A percentile compares a stretch with the other conserved stretches of the same genome.
phyloP scores from a whole-genome alignment of 2,113 vertebrate species.

The Thomomys bottae region DNA sequence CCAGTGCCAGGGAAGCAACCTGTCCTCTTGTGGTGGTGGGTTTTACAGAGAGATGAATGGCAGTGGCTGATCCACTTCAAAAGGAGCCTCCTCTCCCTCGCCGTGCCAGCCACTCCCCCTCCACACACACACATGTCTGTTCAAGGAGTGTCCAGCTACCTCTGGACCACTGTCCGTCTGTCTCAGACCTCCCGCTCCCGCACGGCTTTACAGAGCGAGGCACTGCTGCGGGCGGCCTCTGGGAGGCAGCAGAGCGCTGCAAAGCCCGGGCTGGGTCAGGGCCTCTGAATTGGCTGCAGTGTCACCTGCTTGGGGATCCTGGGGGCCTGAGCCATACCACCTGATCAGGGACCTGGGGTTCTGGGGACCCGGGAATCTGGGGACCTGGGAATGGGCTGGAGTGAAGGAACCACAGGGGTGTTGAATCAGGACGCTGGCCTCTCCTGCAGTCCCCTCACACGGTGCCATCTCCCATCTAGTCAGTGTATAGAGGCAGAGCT shows the following conservation, averaged over 20 bases:
- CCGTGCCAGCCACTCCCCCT: too few relatives aligned
- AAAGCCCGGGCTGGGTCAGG: neutral
- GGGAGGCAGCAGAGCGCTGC: slow-evolving; percentile 58
- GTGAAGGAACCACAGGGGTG: neutral
- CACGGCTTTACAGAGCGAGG: neutral
- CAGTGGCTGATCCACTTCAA: neutral
- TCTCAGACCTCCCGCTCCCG: neutral
- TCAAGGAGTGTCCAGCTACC: too few relatives aligned
- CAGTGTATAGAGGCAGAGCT: neutral
- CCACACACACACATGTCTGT: too few relatives aligned
- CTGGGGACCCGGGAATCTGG: too few relatives aligned
- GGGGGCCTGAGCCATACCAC: accelerated
- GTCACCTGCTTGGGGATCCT: too few relatives aligned
- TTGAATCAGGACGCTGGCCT: too few relatives aligned
- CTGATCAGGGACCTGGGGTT: neutral
- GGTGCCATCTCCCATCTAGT: neutral
- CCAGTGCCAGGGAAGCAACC: neutral
- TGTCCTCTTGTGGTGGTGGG: neutral
- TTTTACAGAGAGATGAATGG: neutral
- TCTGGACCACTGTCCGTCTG: too few relatives aligned
- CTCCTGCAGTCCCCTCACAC: neutral
- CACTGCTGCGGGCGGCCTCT: neutral
- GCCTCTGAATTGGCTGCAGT: too few relatives aligned
- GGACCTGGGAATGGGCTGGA: too few relatives aligned
- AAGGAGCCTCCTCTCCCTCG: neutral